A percentile compares a stretch with the other conserved stretches of the same genome.
Evolutionary conservation across 2,888 invertebrate genomes (phyloP).

Genomic region (Aplocera efformata): DNA sequence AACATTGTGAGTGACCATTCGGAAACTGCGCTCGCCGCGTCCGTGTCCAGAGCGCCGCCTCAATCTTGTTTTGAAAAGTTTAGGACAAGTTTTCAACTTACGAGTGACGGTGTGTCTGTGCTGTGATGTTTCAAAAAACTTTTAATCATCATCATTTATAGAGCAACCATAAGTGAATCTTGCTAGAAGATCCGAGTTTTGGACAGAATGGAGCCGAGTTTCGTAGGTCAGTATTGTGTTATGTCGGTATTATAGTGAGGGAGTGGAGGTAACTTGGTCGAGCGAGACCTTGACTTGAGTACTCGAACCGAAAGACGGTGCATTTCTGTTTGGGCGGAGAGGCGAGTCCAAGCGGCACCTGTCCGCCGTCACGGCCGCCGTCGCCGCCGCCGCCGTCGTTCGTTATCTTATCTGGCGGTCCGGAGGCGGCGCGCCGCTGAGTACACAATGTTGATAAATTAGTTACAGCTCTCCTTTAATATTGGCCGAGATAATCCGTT

Average conservation of each 20-base stretch:
- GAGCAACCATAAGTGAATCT: constrained; percentile 33
- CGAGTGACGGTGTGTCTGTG: constrained; percentile 55
- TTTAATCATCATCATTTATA: constrained; percentile 50
- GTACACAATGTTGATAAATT: constrained; percentile 46
- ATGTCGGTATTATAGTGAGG: constrained; percentile 9
- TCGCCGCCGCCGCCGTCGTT: constrained; percentile 6
- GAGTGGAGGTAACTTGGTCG: constrained; percentile 5
- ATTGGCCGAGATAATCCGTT: constrained; percentile 34
- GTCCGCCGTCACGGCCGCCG: constrained; percentile 15
- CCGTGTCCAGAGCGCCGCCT: constrained; percentile 4
- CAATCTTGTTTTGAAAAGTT: constrained; percentile 50
- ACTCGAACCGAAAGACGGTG: constrained; percentile 5
- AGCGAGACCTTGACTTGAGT: constrained; percentile 11
- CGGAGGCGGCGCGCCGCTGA: constrained; percentile 31
- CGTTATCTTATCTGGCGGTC: constrained; percentile 54
- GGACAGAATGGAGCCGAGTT: constrained; percentile 60
- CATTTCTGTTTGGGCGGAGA: constrained; percentile 21
- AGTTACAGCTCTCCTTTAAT: constrained; percentile 36
- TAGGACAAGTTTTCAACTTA: constrained; percentile 47
- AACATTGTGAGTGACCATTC: constrained; percentile 1
- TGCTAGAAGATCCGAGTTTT: constrained; percentile 22
- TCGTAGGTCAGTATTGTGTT: constrained; percentile 56
- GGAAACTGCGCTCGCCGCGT: neutral
- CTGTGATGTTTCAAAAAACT: constrained; percentile 67
- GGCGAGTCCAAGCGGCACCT: constrained; percentile 27